These are phyloP conservation scores for Cladorhizidae sp. DNA, from an alignment of 37 sponge, comb jelly and placozoan species.

Conservation along the genomic window DNA sequence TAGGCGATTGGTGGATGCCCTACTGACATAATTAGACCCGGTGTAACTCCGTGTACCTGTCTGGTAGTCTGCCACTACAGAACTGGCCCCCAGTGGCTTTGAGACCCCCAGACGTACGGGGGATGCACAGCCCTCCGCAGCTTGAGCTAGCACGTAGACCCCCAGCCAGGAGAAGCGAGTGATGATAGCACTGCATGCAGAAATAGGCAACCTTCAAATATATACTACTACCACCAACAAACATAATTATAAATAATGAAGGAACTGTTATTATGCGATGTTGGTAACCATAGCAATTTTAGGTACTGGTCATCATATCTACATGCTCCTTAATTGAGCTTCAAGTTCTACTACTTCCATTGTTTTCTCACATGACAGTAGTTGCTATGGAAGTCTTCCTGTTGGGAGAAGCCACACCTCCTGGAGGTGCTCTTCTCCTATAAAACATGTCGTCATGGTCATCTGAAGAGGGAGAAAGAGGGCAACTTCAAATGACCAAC, in stretches of 20 bases:
- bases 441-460: no score
- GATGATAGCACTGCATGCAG: conserved; percentile 38
- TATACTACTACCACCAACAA: no score
- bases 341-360: no score
- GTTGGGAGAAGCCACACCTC: background rate
- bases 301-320: background rate
- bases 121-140: conserved; percentile 48
- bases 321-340: no score
- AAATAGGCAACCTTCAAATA: background rate
- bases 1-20: background rate
- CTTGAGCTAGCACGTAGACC: conserved; percentile 41
- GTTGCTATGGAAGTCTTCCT: background rate
- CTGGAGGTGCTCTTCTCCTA: no score
- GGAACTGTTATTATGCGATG: background rate
- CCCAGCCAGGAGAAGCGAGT: conserved; percentile 63
- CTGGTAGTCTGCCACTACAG: conserved; percentile 67
- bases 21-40: background rate
- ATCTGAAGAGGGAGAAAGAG: no score
- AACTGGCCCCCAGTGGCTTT: conserved; percentile 74
- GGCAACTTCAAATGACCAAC: no score
- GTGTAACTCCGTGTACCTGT: background rate
- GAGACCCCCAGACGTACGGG: conserved; percentile 70
- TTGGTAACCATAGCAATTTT: background rate
- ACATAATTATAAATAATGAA: no score
- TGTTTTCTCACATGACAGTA: background rate